These are phyloP conservation scores for Aix galericulata DNA, from an alignment of 2,113 vertebrate genomes.

Conservation along the genomic window DNA sequence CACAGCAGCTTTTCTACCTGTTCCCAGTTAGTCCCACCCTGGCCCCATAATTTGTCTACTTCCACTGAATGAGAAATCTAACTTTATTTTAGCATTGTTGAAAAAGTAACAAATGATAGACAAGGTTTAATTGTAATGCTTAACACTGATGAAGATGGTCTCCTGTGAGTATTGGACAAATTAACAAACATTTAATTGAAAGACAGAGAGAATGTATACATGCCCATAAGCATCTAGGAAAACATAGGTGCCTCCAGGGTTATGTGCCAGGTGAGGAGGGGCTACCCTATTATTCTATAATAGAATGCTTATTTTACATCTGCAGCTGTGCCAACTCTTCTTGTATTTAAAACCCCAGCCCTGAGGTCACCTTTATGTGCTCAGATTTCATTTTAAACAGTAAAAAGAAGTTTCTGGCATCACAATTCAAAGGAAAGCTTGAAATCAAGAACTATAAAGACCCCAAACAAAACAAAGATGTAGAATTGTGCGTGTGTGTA, in stretches of 20 bases:
- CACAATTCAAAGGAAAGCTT: neutral
- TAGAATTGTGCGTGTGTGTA: neutral
- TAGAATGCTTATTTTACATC: conserved; percentile 11
- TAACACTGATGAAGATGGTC: neutral
- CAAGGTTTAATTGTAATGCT: neutral
- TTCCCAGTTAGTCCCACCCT: neutral
- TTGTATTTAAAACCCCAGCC: neutral
- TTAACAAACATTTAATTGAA: conserved; percentile 27
- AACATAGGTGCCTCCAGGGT: neutral
- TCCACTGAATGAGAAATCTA: neutral
- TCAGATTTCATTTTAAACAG: conserved; percentile 3
- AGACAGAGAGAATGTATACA: neutral
- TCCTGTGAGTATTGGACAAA: conserved; percentile 7
- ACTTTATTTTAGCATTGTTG: neutral
- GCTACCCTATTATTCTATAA: neutral
- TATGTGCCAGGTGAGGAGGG: conserved; percentile 22
- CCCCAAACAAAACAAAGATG: neutral
- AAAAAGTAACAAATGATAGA: neutral
- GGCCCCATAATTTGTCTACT: neutral
- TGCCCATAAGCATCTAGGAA: conserved; percentile 4
- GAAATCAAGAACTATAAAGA: neutral
- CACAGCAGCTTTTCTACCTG: neutral
- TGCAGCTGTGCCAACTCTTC: conserved; percentile 6
- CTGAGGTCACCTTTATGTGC: neutral
- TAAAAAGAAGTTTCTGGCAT: neutral